Evolutionary conservation across 1,140 invertebrate species (phyloP).

Genomic region (Orussus abietinus): DNA sequence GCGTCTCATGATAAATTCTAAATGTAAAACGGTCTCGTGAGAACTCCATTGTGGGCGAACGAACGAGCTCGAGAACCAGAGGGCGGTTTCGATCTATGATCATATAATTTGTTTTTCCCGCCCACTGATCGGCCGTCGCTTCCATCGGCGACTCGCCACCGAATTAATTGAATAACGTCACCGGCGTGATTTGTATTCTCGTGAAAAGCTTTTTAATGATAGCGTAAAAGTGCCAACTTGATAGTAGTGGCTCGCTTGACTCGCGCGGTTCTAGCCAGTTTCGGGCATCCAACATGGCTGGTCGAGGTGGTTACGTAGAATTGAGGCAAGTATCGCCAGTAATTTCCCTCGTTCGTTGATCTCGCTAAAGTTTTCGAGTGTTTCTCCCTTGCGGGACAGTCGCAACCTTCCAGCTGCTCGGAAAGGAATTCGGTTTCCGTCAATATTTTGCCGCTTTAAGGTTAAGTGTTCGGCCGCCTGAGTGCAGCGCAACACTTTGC

Average conservation of each 20-base stretch:
- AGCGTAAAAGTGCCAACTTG: slow-evolving; percentile 14
- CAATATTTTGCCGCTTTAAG: slow-evolving; percentile 27
- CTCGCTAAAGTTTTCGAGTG: background rate
- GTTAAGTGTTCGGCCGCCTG: slow-evolving; percentile 34
- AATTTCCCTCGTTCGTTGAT: slow-evolving; percentile 10
- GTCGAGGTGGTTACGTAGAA: slow-evolving; percentile 52
- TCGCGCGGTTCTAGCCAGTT: slow-evolving; percentile 42
- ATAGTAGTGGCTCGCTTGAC: slow-evolving; percentile 21
- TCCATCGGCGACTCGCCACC: too few species aligned
- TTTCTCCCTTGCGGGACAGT: slow-evolving; percentile 3
- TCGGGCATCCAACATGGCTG: slow-evolving; percentile 54
- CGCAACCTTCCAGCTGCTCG: background rate
- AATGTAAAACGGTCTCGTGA: too few species aligned
- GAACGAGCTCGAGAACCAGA: too few species aligned
- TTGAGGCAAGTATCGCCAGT: slow-evolving; percentile 45
- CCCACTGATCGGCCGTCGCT: too few species aligned
- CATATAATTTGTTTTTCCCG: too few species aligned
- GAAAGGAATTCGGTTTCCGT: background rate
- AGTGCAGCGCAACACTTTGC: slow-evolving; percentile 27
- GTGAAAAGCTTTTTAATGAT: too few species aligned
- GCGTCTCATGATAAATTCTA: too few species aligned
- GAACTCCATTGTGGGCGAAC: too few species aligned
- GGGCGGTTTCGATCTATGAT: too few species aligned
- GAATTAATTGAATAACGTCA: too few species aligned
- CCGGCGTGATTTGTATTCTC: too few species aligned